Conservation (phyloP, 2,888 invertebrate genomes). For the Nephrocerus scutellatus region DNA sequence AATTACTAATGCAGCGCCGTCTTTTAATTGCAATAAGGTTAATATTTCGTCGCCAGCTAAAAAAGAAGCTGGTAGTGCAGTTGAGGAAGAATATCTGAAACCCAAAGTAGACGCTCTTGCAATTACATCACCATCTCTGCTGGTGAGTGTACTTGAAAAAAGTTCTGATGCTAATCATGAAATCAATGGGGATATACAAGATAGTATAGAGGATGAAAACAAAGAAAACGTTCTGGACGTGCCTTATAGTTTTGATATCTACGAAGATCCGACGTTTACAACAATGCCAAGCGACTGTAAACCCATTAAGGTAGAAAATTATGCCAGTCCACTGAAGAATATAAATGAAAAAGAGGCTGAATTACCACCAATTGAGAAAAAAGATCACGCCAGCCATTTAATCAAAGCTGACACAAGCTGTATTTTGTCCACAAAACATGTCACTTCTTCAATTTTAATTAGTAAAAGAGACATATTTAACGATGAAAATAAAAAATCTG, state of each 20-base stretch:
- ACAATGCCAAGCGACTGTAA: too few relatives aligned
- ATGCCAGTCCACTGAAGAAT: background rate
- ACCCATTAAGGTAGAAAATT: conserved; percentile 4
- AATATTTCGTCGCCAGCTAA: background rate
- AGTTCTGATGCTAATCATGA: too few relatives aligned
- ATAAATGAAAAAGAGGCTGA: background rate
- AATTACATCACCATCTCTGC: background rate
- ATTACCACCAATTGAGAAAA: background rate
- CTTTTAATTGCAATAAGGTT: background rate
- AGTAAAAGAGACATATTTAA: conserved; percentile 26
- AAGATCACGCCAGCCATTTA: too few relatives aligned
- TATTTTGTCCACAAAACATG: conserved; percentile 24
- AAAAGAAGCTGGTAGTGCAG: background rate
- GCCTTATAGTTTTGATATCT: too few relatives aligned
- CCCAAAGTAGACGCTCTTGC: background rate
- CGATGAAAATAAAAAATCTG: conserved; percentile 31
- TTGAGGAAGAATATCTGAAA: background rate
- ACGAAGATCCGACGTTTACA: too few relatives aligned
- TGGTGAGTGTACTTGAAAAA: too few relatives aligned
- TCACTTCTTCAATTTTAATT: conserved; percentile 20
- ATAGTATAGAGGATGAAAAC: too few relatives aligned
- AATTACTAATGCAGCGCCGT: conserved; percentile 21
- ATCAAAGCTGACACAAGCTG: conserved; percentile 9
- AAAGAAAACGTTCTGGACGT: too few relatives aligned
- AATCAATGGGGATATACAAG: too few relatives aligned